A percentile compares a stretch with the other conserved stretches of the same genome.
Conservation (phyloP, 2,888 invertebrate genomes). For the Bimastos eiseni region DNA sequence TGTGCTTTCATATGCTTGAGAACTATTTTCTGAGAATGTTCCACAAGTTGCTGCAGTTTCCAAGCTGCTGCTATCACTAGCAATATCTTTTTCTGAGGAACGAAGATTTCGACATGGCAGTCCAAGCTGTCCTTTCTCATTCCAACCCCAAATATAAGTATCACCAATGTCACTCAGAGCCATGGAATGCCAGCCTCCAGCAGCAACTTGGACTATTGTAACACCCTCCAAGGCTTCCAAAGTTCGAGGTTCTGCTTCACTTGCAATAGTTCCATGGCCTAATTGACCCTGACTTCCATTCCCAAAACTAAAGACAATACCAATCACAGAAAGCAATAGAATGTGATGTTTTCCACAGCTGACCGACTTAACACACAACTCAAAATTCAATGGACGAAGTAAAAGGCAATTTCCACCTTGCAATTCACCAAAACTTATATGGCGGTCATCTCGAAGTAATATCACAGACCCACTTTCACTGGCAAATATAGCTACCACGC, state of each 20-base stretch:
- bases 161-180: slow-evolving; percentile 69
- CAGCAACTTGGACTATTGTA: slow-evolving; percentile 72
- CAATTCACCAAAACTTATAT: background rate
- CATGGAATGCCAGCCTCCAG: slow-evolving; percentile 85
- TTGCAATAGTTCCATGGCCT: slow-evolving; percentile 76
- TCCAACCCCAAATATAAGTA: slow-evolving; percentile 89
- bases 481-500: background rate
- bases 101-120: slow-evolving; percentile 55
- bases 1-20: background rate
- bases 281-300: slow-evolving; percentile 78
- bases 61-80: background rate
- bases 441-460: background rate
- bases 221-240: slow-evolving; percentile 79
- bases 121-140: slow-evolving; percentile 83
- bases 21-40: background rate
- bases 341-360: slow-evolving; percentile 42
- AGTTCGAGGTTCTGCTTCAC: slow-evolving; percentile 69
- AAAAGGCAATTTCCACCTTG: background rate
- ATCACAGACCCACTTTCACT: slow-evolving; percentile 21
- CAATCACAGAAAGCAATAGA: slow-evolving; percentile 36
- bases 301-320: slow-evolving; percentile 35
- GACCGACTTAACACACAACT: slow-evolving; percentile 33
- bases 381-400: background rate
- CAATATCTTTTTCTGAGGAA: background rate
- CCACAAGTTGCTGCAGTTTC: background rate